These are phyloP conservation scores for Beroe forskalii DNA, from an alignment of 37 sponge, comb jelly and placozoan genomes.

Conservation along the genomic window DNA sequence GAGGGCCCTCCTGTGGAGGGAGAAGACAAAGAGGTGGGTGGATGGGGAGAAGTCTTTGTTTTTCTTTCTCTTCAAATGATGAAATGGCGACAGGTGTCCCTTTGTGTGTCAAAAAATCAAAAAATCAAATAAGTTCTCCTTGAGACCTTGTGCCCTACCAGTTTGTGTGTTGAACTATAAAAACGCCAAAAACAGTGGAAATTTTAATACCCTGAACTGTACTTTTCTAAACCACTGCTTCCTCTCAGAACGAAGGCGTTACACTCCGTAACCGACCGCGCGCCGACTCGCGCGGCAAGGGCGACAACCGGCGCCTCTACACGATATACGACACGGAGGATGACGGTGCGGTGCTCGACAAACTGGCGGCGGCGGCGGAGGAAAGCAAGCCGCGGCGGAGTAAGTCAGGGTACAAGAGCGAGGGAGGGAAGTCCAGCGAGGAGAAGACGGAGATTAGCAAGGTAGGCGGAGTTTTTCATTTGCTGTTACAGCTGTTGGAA, in stretches of 20 bases:
- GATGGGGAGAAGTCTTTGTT: neutral
- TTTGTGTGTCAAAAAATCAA: too few relatives aligned
- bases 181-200: too few relatives aligned
- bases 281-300: conserved; percentile 12
- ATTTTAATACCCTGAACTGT: too few relatives aligned
- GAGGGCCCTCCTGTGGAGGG: neutral
- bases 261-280: conserved; percentile 20
- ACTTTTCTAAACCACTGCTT: neutral
- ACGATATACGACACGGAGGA: conserved; percentile 64
- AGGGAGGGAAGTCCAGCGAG: neutral
- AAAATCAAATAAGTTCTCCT: too few relatives aligned
- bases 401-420: conserved; percentile 45
- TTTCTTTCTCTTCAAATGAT: too few relatives aligned
- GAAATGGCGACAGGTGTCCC: too few relatives aligned
- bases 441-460: conserved; percentile 58
- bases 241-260: neutral
- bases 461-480: too few relatives aligned
- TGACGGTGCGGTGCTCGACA: conserved; percentile 19
- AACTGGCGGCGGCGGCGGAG: neutral
- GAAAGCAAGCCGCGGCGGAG: neutral
- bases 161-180: too few relatives aligned
- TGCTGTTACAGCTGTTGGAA: too few relatives aligned
- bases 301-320: conserved; percentile 33
- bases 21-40: conserved; percentile 1
- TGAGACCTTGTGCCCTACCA: too few relatives aligned